These are phyloP conservation scores for Gavia stellata DNA, from an alignment of 2,113 vertebrate species.

Conservation along the genomic window DNA sequence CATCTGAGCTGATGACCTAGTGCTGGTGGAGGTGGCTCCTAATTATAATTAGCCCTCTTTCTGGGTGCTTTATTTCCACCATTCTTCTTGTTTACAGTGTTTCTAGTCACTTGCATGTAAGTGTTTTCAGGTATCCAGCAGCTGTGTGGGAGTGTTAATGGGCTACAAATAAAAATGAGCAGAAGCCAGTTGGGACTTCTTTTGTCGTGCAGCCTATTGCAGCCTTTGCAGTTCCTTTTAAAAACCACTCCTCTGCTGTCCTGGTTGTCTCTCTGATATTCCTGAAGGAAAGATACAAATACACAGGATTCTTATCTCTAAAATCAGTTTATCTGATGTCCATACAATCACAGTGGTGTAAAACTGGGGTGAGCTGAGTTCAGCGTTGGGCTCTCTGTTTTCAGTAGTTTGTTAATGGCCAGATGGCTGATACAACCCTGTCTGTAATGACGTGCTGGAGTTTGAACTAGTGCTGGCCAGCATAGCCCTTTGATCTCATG, in stretches of 20 bases:
- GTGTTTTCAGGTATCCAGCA: background rate
- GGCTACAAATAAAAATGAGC: background rate
- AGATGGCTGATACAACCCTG: rapidly evolving
- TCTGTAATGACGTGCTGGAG: background rate
- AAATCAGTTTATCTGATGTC: background rate
- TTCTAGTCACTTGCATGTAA: background rate
- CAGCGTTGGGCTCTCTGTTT: background rate
- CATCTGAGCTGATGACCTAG: background rate
- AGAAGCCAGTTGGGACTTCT: background rate
- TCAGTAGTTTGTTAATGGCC: background rate
- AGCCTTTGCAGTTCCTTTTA: background rate
- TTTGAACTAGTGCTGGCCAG: background rate
- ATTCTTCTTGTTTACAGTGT: background rate
- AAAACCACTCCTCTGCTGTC: background rate
- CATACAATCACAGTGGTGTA: background rate
- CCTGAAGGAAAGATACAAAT: background rate
- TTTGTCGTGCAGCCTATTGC: background rate
- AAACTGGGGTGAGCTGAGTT: background rate
- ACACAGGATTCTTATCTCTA: background rate
- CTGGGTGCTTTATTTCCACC: background rate
- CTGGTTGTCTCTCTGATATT: background rate
- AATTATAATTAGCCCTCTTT: background rate
- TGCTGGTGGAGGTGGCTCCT: background rate
- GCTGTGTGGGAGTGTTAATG: background rate
- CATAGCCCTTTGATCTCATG: background rate